Evolutionary conservation across 2,113 vertebrate species (phyloP), one percentile per base, ranked within the genome.

Genomic region (Ctenodactylus gundi): DNA sequence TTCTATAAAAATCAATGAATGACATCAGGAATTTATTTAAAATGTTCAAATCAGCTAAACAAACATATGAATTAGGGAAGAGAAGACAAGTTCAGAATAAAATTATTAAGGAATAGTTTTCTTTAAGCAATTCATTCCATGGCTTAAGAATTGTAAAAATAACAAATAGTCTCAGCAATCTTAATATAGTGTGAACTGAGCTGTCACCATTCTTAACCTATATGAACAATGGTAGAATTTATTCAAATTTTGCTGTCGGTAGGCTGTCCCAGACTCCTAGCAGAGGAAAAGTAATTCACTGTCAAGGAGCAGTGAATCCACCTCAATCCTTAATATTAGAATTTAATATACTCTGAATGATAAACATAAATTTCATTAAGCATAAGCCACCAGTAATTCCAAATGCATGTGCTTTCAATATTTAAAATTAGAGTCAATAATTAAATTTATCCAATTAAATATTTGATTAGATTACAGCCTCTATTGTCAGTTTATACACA

Each of bases 351-450:
- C 13, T 84, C 34, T 25, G 27, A 85, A 90, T 84, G 17, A 76
- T 60, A 78, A 92, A 72, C 25, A 92, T 46, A 70, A 55, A 27
- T 88, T 81, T 81, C 6, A 90, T 88, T 94, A 94, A 94, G 72
- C 14, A 90, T 46, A 77, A 90, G 34, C 31, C 53, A 88, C 57
- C 15, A 46, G 62, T 95, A 84, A 81, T 88, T 88, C 94, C 7
- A 73, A 55, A 21, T 64, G 8, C 31, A 81, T 70, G 41, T 72
- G 10, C 25, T 53, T 78, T 92, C 92, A 13, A 41, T 87, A 70
- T 29, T 95, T 95, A 68, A 94, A 92, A 65, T 93, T 94, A 94
- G 93, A 90, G 13, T 80, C 11, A 36, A 15, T 65, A 95, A 92
- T 85, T 91, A 94, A 73, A 88, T 94, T 78, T 67, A 82, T 20